Base-by-base conservation (phyloP, 2,888 invertebrate genomes). In the Lithophane semibrunnea region DNA sequence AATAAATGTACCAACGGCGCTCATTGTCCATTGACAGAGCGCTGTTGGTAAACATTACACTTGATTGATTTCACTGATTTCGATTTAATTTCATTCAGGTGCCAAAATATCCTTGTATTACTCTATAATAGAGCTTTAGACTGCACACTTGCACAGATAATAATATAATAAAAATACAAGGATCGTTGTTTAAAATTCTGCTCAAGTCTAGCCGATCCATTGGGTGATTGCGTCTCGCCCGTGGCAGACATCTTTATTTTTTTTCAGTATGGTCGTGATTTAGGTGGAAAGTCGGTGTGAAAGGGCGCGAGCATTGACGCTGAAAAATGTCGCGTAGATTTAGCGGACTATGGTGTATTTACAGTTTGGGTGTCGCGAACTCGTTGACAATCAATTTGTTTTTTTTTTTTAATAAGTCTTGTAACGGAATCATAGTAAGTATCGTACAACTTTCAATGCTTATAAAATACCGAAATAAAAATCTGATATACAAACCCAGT, bases 181-280 rank as follows among this genome's bases (percentile, higher is more conserved):
- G 85, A 84, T 69, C 88, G 87, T 90, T 74, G 44, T 75, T 95
- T 94, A 94, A 94, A 92, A 95, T 95, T 95, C 95, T 84, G 89
- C 73, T 70, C 90, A 78, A 86, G 86, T 91, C 80, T 90, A 86
- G 84, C 80, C 94, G 90, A 93, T 94, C 92, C 91, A 88, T 91
- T 94, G 94, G 91, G 88, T 90, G 93, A 94, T 93, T 94, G 94
- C 92, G 89, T 86, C 90, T 83, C 90, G 92, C 88, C 84, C 80
- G 84, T 81, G 86, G 90, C 88, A 86, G 88, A 89, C 90, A 79
- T 86, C 79, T 87, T 87, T 83, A 80, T 84, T 84, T 87, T 87
- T 87, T 86, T 83, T 80, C 72, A 52, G 66, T 71, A 70, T 74
- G 75, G 85, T 75, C 83, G 85, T 88, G 82, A 89, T 88, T 89